Percentiles rank a stretch among this genome's conserved stretches.
These are phyloP conservation scores for Byasa hedistus DNA, from an alignment of 2,888 invertebrate species.

Conservation along the genomic window DNA sequence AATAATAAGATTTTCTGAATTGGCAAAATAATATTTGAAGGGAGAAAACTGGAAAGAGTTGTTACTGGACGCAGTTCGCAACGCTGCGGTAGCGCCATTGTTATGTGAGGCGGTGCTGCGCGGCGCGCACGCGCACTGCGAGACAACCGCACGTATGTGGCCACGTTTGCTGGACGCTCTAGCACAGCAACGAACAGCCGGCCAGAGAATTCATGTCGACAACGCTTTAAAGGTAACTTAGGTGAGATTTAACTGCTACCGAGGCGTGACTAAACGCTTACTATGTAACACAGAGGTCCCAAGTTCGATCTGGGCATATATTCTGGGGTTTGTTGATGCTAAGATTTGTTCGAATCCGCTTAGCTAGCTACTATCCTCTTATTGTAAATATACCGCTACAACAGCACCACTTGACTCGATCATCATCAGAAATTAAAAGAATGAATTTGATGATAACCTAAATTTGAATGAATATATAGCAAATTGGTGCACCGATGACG, in stretches of 20 bases:
- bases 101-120: slow-evolving; percentile 53
- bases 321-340: too few relatives aligned
- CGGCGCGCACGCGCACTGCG: slow-evolving; percentile 45
- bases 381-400: too few relatives aligned
- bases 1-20: too few relatives aligned
- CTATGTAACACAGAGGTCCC: too few relatives aligned
- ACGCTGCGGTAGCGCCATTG: slow-evolving; percentile 47
- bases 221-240: slow-evolving; percentile 61
- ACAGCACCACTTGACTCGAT: too few relatives aligned
- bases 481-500: slow-evolving; percentile 47
- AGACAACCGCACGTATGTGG: slow-evolving; percentile 41
- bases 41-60: slow-evolving; percentile 46
- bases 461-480: slow-evolving; percentile 40
- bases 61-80: slow-evolving; percentile 42
- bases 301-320: too few relatives aligned
- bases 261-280: too few relatives aligned
- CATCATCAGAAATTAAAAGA: too few relatives aligned
- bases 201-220: slow-evolving; percentile 62
- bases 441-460: too few relatives aligned
- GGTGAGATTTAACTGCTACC: too few relatives aligned
- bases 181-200: slow-evolving; percentile 43
- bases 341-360: too few relatives aligned
- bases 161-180: slow-evolving; percentile 48
- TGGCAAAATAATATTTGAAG: slow-evolving; percentile 33
- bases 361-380: too few relatives aligned